phyloP scores from a whole-genome alignment of 2,888 invertebrate genomes.

The Cyaniris semiargus region DNA sequence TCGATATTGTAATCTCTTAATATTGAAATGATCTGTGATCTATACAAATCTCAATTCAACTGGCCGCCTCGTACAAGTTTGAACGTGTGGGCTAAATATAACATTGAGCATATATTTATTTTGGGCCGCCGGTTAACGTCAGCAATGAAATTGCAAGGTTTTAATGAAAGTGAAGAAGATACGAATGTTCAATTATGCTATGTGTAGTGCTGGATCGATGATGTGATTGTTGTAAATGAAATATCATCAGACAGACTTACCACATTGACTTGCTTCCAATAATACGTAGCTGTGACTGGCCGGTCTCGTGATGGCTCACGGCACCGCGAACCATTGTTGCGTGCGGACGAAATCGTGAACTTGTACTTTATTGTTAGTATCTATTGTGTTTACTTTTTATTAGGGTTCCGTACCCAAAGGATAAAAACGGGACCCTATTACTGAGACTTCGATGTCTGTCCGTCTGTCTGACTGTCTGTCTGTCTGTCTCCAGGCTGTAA shows the following conservation, averaged over 20 bases:
- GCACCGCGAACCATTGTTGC: slow-evolving; percentile 26
- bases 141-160: slow-evolving; percentile 52
- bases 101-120: slow-evolving; percentile 78
- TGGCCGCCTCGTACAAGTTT: slow-evolving; percentile 66
- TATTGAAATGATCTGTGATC: slow-evolving; percentile 66
- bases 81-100: slow-evolving; percentile 79
- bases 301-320: slow-evolving; percentile 31
- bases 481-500: too few species aligned
- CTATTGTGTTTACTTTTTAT: slow-evolving; percentile 22
- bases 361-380: slow-evolving; percentile 23
- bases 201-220: not conserved
- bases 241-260: slow-evolving; percentile 25
- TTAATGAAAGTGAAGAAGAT: slow-evolving; percentile 40
- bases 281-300: slow-evolving; percentile 20
- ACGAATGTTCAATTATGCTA: slow-evolving; percentile 31
- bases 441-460: too few species aligned
- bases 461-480: too few species aligned
- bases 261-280: slow-evolving; percentile 18
- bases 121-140: slow-evolving; percentile 76
- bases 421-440: too few species aligned
- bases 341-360: slow-evolving; percentile 23
- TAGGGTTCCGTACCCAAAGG: too few species aligned
- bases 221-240: not conserved
- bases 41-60: slow-evolving; percentile 74
- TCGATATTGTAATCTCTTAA: slow-evolving; percentile 51